These are phyloP conservation scores for Leptoteleia sp. DNA, from an alignment of 1,140 invertebrate genomes.

Conservation along the genomic window DNA sequence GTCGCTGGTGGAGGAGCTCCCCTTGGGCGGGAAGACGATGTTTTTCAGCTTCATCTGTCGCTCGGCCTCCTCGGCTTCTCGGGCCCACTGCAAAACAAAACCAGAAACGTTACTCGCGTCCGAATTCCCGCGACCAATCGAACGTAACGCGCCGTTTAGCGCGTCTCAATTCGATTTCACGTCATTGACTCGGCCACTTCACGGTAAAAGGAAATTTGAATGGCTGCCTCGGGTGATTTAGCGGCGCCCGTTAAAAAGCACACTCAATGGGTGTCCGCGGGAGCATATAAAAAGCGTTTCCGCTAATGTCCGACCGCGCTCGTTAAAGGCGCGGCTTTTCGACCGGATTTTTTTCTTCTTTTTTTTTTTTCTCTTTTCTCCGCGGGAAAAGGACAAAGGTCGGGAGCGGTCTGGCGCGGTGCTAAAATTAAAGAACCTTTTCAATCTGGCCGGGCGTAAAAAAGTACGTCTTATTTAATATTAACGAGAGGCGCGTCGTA, in stretches of 20 bases:
- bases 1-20: no score
- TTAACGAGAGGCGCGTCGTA: conserved; percentile 39
- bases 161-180: conserved; percentile 47
- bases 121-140: conserved; percentile 16
- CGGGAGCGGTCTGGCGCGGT: neutral
- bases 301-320: conserved; percentile 17
- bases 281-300: conserved; percentile 16
- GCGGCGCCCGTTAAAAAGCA: neutral
- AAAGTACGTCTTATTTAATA: conserved; percentile 42
- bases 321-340: conserved; percentile 14
- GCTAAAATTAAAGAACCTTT: conserved; percentile 33
- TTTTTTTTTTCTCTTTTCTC: no score
- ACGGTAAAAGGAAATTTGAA: conserved; percentile 41
- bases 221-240: conserved; percentile 31
- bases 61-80: conserved; percentile 77
- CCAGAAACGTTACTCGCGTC: neutral
- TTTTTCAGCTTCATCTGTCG: conserved; percentile 72
- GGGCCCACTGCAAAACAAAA: conserved; percentile 76
- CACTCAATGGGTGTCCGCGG: conserved; percentile 25
- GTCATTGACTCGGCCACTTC: conserved; percentile 29
- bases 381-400: conserved; percentile 24
- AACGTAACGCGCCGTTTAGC: conserved; percentile 7
- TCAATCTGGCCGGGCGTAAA: neutral
- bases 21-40: no score
- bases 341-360: no score